Percentiles rank a stretch among this genome's conserved stretches.
Conservation (phyloP, 2,113 vertebrate species). For the Otis tarda region DNA sequence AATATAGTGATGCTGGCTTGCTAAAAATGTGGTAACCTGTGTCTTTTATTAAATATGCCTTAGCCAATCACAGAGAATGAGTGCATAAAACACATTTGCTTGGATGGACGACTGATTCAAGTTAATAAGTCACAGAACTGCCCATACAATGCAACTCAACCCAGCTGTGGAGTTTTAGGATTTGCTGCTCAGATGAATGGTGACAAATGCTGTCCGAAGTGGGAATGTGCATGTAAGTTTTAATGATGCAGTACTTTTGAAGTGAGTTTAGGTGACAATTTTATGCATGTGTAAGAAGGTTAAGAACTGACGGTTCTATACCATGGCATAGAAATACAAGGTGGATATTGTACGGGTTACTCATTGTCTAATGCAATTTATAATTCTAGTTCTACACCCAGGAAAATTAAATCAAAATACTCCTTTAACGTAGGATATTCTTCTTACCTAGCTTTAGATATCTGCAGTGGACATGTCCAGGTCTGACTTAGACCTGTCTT, state of each 20-base stretch:
- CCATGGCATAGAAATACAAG: neutral
- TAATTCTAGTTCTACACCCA: neutral
- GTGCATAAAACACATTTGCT: slow-evolving; percentile 90
- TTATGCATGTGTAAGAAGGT: neutral
- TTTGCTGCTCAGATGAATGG: slow-evolving; percentile 87
- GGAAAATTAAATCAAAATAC: neutral
- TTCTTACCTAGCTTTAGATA: neutral
- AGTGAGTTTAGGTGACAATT: neutral
- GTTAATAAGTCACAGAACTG: slow-evolving; percentile 93
- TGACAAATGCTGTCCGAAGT: slow-evolving; percentile 93
- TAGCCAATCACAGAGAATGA: slow-evolving; percentile 80
- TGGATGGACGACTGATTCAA: slow-evolving; percentile 88
- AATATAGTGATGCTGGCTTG: neutral
- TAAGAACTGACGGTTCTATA: neutral
- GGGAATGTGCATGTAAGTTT: slow-evolving; percentile 96
- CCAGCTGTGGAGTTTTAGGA: slow-evolving; percentile 90
- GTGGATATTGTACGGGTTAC: rapidly evolving
- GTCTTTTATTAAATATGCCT: slow-evolving; percentile 46
- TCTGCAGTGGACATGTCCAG: neutral
- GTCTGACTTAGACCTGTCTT: neutral
- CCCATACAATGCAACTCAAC: slow-evolving; percentile 79
- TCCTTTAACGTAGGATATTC: neutral
- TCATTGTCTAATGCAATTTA: neutral
- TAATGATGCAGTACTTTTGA: neutral
- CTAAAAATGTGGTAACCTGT: slow-evolving; percentile 32